These are phyloP conservation scores for Eremophila alpestris DNA, from an alignment of 2,797 vertebrate species.

Conservation along the genomic window DNA sequence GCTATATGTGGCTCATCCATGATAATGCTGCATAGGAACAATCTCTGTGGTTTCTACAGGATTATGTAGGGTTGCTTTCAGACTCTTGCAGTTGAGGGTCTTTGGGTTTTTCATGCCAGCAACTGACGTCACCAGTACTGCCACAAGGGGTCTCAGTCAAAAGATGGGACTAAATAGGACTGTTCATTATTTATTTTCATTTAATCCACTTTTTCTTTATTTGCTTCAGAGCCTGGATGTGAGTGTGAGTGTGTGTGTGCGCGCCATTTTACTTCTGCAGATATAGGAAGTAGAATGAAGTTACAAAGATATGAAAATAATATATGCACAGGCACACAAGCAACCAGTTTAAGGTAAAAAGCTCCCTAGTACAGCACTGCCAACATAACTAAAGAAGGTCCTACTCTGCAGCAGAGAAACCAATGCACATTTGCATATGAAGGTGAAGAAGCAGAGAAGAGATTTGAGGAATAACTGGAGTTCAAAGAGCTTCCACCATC, in stretches of 20 bases:
- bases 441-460: neutral
- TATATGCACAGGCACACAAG: neutral
- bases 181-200: neutral
- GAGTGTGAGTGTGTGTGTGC: neutral
- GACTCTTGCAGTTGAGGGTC: neutral
- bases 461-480: neutral
- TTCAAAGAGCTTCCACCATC: neutral
- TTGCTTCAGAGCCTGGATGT: neutral
- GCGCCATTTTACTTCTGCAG: neutral
- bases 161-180: neutral
- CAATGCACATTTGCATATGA: neutral
- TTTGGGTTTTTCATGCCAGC: neutral
- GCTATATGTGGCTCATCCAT: neutral
- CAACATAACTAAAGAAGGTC: neutral
- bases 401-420: neutral
- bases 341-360: neutral
- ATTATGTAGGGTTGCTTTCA: neutral
- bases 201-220: neutral
- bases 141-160: neutral
- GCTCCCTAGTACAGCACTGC: neutral
- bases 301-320: neutral
- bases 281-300: neutral
- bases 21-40: neutral
- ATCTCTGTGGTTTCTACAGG: neutral
- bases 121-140: neutral